Evolutionary conservation across 2,888 invertebrate species (phyloP).

Genomic region (Cataglyphis cursor): DNA sequence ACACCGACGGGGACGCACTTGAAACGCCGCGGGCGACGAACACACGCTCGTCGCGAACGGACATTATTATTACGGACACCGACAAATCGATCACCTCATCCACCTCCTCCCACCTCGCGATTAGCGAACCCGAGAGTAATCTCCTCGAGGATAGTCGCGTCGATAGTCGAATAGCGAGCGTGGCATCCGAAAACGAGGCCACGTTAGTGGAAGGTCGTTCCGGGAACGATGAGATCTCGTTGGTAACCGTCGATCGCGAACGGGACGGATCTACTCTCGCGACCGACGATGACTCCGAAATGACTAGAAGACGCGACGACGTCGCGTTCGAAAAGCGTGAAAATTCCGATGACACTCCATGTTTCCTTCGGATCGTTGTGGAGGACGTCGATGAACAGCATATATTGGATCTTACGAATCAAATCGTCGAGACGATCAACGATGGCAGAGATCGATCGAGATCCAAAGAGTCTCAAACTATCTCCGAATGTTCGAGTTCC

Average conservation of each 20-base stretch:
- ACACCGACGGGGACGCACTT: constrained; percentile 65
- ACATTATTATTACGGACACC: constrained; percentile 74
- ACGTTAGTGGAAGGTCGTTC: constrained; percentile 68
- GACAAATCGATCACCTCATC: constrained; percentile 74
- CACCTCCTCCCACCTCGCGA: constrained; percentile 67
- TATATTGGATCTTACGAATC: background rate
- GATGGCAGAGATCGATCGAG: constrained; percentile 33
- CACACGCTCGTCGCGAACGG: constrained; percentile 66
- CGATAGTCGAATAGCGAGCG: constrained; percentile 65
- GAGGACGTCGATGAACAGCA: constrained; percentile 35
- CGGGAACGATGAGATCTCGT: constrained; percentile 65
- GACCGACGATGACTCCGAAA: background rate
- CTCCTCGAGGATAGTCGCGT: constrained; percentile 63
- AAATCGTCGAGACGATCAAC: constrained; percentile 5
- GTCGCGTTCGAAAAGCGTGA: background rate
- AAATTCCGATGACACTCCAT: background rate
- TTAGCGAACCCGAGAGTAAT: constrained; percentile 67
- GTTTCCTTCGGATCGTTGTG: constrained; percentile 18
- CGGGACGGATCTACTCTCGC: constrained; percentile 23
- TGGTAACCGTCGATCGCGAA: constrained; percentile 48
- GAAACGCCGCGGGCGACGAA: constrained; percentile 71
- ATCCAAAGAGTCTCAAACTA: constrained; percentile 65
- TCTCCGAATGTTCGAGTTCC: constrained; percentile 40
- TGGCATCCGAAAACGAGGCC: constrained; percentile 45
- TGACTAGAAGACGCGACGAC: background rate